A percentile compares a stretch with the other conserved stretches of the same genome.
Conservation (phyloP, 1,140 invertebrate genomes). For the Drosophila rhopaloa region DNA sequence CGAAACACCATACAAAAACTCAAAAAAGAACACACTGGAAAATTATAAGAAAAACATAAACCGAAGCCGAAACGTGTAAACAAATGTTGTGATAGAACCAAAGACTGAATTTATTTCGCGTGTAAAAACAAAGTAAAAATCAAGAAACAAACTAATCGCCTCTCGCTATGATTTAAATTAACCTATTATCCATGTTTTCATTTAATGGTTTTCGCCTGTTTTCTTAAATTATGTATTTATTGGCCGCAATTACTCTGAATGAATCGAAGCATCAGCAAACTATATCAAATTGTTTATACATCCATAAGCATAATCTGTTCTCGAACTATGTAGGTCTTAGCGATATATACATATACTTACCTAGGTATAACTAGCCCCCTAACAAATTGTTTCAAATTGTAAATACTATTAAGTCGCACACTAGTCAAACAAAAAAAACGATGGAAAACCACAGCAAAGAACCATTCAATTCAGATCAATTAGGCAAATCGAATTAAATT, state of each 20-base stretch:
- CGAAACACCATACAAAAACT: conserved; percentile 28
- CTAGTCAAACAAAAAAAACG: conserved; percentile 58
- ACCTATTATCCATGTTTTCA: conserved; percentile 40
- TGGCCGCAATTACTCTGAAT: conserved; percentile 59
- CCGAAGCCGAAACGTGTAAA: conserved; percentile 82
- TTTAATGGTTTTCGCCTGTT: conserved; percentile 22
- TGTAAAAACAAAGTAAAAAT: conserved; percentile 62
- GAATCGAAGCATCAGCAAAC: conserved; percentile 35
- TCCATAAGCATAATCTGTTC: conserved; percentile 32
- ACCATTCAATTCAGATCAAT: conserved; percentile 65
- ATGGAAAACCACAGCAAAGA: conserved; percentile 62
- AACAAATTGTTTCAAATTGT: conserved; percentile 78
- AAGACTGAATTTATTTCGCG: conserved; percentile 84
- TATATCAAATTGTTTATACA: conserved; percentile 57
- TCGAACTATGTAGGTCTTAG: conserved; percentile 27
- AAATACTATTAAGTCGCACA: conserved; percentile 81
- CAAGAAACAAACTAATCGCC: conserved; percentile 45
- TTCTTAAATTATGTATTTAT: conserved; percentile 66
- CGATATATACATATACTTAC: conserved; percentile 12
- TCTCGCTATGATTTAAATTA: conserved; percentile 64
- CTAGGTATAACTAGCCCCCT: conserved; percentile 49
- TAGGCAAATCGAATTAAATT: conserved; percentile 55
- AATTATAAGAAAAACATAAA: conserved; percentile 42
- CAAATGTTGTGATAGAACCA: conserved; percentile 85
- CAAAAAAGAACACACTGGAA: conserved; percentile 5